A percentile compares a stretch with the other conserved stretches of the same genome.
These are phyloP conservation scores for Masnerella sp. DNA, from an alignment of 2,888 invertebrate species.

Conservation along the genomic window DNA sequence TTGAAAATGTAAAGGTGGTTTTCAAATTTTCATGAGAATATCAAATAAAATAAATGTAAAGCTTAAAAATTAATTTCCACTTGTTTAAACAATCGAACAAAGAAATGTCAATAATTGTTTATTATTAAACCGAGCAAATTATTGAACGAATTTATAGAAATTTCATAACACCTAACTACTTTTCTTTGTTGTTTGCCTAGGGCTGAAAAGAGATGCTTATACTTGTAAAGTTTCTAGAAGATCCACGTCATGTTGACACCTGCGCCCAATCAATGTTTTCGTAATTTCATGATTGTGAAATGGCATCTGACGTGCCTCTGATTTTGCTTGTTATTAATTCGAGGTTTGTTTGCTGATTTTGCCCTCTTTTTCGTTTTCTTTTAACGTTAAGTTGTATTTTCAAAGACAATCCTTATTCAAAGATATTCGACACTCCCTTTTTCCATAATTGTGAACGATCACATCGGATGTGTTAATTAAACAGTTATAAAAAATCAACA, in stretches of 20 bases:
- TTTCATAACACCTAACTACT: neutral
- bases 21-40: neutral
- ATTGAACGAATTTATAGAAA: neutral
- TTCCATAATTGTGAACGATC: too few relatives aligned
- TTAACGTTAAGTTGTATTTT: neutral
- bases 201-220: neutral
- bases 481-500: too few relatives aligned
- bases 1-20: neutral
- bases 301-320: slow-evolving; percentile 46
- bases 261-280: slow-evolving; percentile 45
- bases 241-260: slow-evolving; percentile 43
- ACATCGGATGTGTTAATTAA: too few relatives aligned
- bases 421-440: neutral
- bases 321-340: slow-evolving; percentile 24
- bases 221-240: neutral
- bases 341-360: slow-evolving; percentile 27
- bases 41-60: too few relatives aligned
- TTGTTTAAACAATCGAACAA: too few relatives aligned
- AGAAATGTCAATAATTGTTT: too few relatives aligned
- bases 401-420: too few relatives aligned
- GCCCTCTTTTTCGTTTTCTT: neutral
- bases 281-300: slow-evolving; percentile 49
- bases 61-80: neutral
- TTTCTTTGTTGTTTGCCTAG: neutral
- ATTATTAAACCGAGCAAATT: too few relatives aligned